Percentiles rank a stretch among this genome's conserved stretches.
Evolutionary conservation across 2,888 invertebrate species (phyloP).

Genomic region (Acrobasis repandana): DNA sequence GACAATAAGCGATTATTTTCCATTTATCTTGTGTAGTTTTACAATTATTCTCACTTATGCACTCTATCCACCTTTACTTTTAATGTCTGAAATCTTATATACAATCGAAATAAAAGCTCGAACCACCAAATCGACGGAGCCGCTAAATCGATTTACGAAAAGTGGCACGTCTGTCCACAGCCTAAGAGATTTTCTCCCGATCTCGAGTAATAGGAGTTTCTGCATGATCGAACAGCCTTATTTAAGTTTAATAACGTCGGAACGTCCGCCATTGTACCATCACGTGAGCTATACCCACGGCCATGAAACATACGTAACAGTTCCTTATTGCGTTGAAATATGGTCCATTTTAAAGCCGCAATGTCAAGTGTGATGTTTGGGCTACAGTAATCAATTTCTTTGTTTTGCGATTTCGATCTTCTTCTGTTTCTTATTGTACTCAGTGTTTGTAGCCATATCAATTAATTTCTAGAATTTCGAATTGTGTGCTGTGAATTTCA

Average conservation of each 20-base stretch:
- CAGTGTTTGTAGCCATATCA: neutral
- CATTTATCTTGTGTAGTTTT: too few species aligned
- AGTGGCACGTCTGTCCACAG: neutral
- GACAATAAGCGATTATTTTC: too few species aligned
- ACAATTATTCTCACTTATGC: too few species aligned
- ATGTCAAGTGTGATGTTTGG: neutral
- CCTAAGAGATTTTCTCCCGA: slow-evolving; percentile 68
- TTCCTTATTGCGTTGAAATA: neutral
- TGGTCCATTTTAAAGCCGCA: neutral
- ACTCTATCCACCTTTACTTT: too few species aligned
- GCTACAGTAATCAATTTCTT: too few species aligned
- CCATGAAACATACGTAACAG: neutral
- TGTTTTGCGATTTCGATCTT: neutral
- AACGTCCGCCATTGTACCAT: slow-evolving; percentile 13
- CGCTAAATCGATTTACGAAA: slow-evolving; percentile 1
- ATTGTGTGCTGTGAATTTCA: neutral
- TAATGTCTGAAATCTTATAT: neutral
- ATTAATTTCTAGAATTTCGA: neutral
- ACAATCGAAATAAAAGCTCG: neutral
- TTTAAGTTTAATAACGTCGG: slow-evolving; percentile 72
- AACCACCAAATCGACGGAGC: neutral
- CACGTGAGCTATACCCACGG: slow-evolving; percentile 8
- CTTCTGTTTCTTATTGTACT: neutral
- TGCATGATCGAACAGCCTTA: slow-evolving; percentile 63
- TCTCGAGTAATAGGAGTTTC: slow-evolving; percentile 75